Base-by-base conservation (phyloP, 92 coral and sea anemone species). In the Epizoanthus stellaris region DNA sequence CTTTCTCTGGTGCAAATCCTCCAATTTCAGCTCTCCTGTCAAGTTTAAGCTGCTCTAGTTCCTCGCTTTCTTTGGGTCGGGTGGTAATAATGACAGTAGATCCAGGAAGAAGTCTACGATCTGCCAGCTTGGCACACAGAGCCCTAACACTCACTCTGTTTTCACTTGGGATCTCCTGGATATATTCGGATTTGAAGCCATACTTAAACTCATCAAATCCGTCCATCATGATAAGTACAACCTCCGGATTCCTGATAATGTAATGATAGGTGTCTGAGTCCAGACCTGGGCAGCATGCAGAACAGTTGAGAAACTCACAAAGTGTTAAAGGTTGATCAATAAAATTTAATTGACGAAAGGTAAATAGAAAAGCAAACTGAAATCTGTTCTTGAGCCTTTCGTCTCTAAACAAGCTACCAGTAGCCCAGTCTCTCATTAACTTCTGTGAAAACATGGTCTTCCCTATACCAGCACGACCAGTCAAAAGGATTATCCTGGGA, bases 391-490 rank as follows among this genome's bases (percentile, higher is more conserved):
- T 58, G 19, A 5, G 7, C 63, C n/a, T 16, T 58, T 58, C 17
- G 3, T 13, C 16, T 14, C n/a, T 14, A 58, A 58, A 58, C 15
- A 58, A 19, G 63, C 20, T 58, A 13, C n/a, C 63, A 58, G 63
- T 14, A 42, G 92, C 89, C 89, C 92, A 89, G 64, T 89, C 92
- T 63, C 92, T 75, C 2, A 30, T 30, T 30, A 30, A 30, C 36
- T 30, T 30, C 36, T 30, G 36, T 30, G 36, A 30, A 30, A 30
- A 30, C 36, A 30, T 30, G 1, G 36, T 30, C 36, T 30, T 30
- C 36, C 36, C 36, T 30, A 30, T 30, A 30, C 36, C 36, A 30
- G 36, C 36, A 30, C 36, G 36, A 30, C 36, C 36, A 30, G 36
- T 30, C 36, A 30, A 30, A 30, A 30, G 36, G 36, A 30, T 30